Percentiles rank a stretch among this genome's conserved stretches.
These are phyloP conservation scores for Stegophylla sp. DNA, from an alignment of 2,888 invertebrate species.

Conservation along the genomic window DNA sequence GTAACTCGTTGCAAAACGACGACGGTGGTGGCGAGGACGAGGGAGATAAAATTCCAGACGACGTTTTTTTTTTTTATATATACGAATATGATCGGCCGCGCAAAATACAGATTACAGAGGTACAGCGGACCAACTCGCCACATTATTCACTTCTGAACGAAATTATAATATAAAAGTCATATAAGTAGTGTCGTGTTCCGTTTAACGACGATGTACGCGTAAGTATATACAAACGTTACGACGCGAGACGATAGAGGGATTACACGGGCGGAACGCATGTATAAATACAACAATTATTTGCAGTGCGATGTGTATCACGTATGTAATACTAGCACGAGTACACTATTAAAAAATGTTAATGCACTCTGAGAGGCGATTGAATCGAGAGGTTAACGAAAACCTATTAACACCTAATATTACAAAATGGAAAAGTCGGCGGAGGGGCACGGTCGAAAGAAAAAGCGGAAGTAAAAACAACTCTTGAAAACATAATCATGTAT, in stretches of 20 bases:
- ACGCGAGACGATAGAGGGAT: not conserved
- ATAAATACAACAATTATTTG: not conserved
- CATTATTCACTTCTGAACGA: not conserved
- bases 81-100: not conserved
- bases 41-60: conserved; percentile 19
- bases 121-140: not conserved
- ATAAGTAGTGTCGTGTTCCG: not conserved
- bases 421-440: not conserved
- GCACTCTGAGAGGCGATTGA: not conserved
- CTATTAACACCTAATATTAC: not conserved
- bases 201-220: not conserved
- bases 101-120: no score
- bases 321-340: not conserved
- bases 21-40: not conserved
- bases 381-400: not conserved
- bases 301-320: conserved; percentile 3
- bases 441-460: not conserved
- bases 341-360: not conserved
- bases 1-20: conserved; percentile 25
- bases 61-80: no score
- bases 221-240: conserved; percentile 1
- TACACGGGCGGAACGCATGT: not conserved
- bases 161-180: conserved; percentile 33
- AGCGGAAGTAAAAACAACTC: conserved; percentile 11
- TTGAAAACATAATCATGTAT: no score